Conservation (phyloP, 92 coral and sea anemone genomes). For the Phymanthus crucifer region DNA sequence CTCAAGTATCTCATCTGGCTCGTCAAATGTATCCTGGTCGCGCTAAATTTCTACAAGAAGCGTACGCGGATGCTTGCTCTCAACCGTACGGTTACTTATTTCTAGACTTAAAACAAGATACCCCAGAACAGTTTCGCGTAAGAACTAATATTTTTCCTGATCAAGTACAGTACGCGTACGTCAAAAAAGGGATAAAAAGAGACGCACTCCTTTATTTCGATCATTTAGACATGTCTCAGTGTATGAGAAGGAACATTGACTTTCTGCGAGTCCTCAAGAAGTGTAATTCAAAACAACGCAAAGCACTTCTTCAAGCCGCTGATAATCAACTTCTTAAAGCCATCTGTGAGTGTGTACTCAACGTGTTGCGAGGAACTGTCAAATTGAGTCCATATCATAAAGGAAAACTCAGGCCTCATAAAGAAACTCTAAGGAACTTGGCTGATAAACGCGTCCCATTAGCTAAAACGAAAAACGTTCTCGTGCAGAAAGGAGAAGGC, state of each 20-base stretch:
- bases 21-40: constrained; percentile 37
- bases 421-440: constrained; percentile 21
- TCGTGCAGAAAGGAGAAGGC: constrained; percentile 30
- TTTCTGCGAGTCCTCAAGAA: constrained; percentile 31
- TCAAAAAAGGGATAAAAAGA: constrained; percentile 14
- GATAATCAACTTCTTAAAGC: constrained; percentile 40
- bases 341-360: constrained; percentile 37
- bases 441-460: constrained; percentile 42
- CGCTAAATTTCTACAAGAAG: constrained; percentile 33
- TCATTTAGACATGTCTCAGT: constrained; percentile 20
- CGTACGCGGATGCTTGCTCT: constrained; percentile 33
- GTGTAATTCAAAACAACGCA: constrained; percentile 28
- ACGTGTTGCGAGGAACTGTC: constrained; percentile 13
- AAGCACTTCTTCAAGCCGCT: constrained; percentile 36
- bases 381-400: constrained; percentile 11
- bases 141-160: constrained; percentile 27
- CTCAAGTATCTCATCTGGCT: constrained; percentile 19
- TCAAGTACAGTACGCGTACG: constrained; percentile 5
- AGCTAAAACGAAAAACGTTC: constrained; percentile 30
- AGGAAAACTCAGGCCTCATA: constrained; percentile 34
- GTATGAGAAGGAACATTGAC: constrained; percentile 30
- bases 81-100: constrained; percentile 31
- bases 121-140: constrained; percentile 33
- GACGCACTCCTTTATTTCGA: background rate
- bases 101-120: constrained; percentile 26